Conservation (phyloP, 2,113 vertebrate species). For the Myrmecobius fasciatus region DNA sequence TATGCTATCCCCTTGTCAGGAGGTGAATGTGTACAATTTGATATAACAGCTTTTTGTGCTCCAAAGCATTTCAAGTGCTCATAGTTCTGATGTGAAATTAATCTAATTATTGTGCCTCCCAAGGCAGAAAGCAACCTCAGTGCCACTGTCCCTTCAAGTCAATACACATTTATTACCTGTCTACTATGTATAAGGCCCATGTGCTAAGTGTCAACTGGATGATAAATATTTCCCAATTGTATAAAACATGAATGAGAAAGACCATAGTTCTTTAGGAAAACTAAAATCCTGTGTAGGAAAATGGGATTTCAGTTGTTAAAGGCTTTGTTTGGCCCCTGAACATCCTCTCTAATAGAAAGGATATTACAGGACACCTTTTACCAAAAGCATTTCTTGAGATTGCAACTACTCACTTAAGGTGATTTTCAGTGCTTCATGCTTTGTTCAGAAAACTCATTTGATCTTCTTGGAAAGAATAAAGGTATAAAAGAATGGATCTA, state of each 20-base stretch:
- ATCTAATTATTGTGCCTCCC: not conserved
- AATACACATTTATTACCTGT: conserved; percentile 11
- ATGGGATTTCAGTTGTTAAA: not conserved
- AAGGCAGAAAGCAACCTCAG: not conserved
- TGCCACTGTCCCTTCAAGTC: not conserved
- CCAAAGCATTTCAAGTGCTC: not conserved
- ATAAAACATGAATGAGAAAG: not conserved
- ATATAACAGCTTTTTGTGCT: not conserved
- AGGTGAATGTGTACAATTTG: conserved; percentile 19
- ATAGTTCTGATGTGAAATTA: not conserved
- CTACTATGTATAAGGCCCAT: not conserved
- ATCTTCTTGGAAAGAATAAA: conserved; percentile 19
- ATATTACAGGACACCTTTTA: not conserved
- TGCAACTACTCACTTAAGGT: not conserved
- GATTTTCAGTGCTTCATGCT: not conserved
- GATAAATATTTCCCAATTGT: not conserved
- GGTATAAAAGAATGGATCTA: not conserved
- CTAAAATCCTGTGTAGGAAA: not conserved
- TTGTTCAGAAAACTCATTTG: not conserved
- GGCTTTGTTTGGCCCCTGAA: not conserved
- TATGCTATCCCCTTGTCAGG: conserved; percentile 2
- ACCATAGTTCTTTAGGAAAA: not conserved
- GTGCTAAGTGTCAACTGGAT: not conserved
- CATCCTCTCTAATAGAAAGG: not conserved
- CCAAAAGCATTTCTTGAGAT: not conserved